Conservation (phyloP, 2,888 invertebrate species). For the Acanthacorydalis orientalis region DNA sequence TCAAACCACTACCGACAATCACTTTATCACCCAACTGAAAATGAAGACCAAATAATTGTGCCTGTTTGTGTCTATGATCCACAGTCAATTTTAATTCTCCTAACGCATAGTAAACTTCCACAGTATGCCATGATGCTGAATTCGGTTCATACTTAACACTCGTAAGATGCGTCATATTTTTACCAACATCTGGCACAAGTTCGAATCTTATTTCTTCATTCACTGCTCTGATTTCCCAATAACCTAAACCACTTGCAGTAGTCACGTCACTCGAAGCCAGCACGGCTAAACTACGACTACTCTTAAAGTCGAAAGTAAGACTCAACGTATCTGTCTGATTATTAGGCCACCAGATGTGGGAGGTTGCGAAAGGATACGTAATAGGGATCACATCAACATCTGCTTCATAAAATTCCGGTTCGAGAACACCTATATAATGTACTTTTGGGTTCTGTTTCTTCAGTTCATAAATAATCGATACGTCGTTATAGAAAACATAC, state of each 20-base stretch:
- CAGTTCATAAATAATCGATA: constrained; percentile 77
- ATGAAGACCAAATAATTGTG: constrained; percentile 14
- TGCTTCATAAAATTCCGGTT: constrained; percentile 68
- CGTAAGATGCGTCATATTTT: constrained; percentile 59
- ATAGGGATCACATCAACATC: constrained; percentile 79
- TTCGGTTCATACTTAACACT: constrained; percentile 65
- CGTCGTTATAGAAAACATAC: constrained; percentile 85
- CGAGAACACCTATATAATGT: constrained; percentile 57
- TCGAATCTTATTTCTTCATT: constrained; percentile 77
- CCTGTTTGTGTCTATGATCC: constrained; percentile 57
- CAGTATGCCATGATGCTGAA: constrained; percentile 67
- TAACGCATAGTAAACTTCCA: constrained; percentile 59
- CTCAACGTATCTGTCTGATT: constrained; percentile 54
- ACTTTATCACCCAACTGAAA: constrained; percentile 28
- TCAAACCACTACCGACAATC: constrained; percentile 64
- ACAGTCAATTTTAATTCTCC: constrained; percentile 59
- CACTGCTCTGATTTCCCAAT: constrained; percentile 77
- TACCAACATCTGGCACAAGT: constrained; percentile 53
- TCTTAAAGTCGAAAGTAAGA: constrained; percentile 75
- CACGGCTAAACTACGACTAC: constrained; percentile 65
- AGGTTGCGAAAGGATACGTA: constrained; percentile 79
- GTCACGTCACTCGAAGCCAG: constrained; percentile 69
- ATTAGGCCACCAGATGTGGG: constrained; percentile 80
- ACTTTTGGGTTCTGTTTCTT: constrained; percentile 74
- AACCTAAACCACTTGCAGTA: constrained; percentile 54